Evolutionary conservation across 1,140 invertebrate genomes (phyloP).

Genomic region (Dendrolimus kikuchii): DNA sequence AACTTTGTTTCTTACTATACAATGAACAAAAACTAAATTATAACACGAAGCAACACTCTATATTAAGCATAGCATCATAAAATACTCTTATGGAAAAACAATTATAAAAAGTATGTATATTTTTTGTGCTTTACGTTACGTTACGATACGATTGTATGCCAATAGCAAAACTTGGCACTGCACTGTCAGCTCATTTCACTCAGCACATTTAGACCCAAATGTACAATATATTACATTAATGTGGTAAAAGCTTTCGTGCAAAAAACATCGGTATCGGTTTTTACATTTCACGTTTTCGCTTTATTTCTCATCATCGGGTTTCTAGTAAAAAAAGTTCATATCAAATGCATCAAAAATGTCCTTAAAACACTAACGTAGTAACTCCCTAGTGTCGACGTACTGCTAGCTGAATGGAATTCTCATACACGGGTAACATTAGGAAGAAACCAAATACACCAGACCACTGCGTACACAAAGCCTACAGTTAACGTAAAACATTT

Average conservation of each 20-base stretch:
- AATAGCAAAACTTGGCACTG: conserved; percentile 68
- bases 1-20: conserved; percentile 65
- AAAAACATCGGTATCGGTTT: conserved; percentile 60
- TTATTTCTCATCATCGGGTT: conserved; percentile 51
- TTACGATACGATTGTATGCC: conserved; percentile 38
- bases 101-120: conserved; percentile 41
- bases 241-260: conserved; percentile 64
- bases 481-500: conserved; percentile 50
- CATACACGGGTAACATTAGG: conserved; percentile 52
- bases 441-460: conserved; percentile 61
- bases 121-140: conserved; percentile 45
- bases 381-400: conserved; percentile 52
- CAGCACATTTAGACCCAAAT: conserved; percentile 70
- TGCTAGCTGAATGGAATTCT: conserved; percentile 55
- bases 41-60: conserved; percentile 69
- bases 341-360: conserved; percentile 72
- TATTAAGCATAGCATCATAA: conserved; percentile 55
- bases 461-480: conserved; percentile 56
- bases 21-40: conserved; percentile 59
- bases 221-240: conserved; percentile 71
- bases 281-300: conserved; percentile 57
- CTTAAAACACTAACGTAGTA: conserved; percentile 70
- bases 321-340: conserved; percentile 72
- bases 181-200: conserved; percentile 65
- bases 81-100: conserved; percentile 59